phyloP scores from a whole-genome alignment of 2,888 invertebrate genomes.

The Sarcophaga carnaria region DNA sequence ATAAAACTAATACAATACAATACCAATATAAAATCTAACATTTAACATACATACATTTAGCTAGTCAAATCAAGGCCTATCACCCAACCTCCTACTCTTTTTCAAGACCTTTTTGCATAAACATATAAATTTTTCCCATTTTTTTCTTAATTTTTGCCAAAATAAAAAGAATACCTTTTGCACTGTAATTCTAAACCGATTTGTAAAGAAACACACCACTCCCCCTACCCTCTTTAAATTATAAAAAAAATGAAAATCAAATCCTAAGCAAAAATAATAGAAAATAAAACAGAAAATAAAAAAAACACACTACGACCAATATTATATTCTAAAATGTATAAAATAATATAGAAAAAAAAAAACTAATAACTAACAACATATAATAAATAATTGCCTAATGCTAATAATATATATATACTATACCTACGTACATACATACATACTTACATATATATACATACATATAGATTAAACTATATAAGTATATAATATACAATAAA shows the following conservation, averaged over 20 bases:
- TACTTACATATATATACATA: constrained; percentile 60
- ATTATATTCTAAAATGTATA: constrained; percentile 61
- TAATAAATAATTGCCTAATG: constrained; percentile 2
- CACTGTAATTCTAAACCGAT: constrained; percentile 51
- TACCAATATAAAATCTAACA: too few relatives aligned
- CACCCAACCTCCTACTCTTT: neutral
- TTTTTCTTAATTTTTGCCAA: neutral
- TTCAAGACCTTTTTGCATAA: neutral
- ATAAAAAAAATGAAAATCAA: constrained; percentile 19
- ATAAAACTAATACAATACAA: neutral
- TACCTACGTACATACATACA: constrained; percentile 42
- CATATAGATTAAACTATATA: constrained; percentile 63
- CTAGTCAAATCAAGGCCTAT: constrained; percentile 38
- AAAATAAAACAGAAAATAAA: constrained; percentile 3
- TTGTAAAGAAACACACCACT: constrained; percentile 4
- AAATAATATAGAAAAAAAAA: constrained; percentile 16
- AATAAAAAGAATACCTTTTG: constrained; percentile 29
- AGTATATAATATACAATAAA: neutral
- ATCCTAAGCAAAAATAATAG: constrained; percentile 41
- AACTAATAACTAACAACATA: constrained; percentile 10
- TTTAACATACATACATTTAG: constrained; percentile 11
- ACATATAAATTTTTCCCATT: neutral
- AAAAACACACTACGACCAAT: constrained; percentile 64
- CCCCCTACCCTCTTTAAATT: neutral
- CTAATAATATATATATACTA: constrained; percentile 13